Evolutionary conservation across 2,113 vertebrate species (phyloP).

Genomic region (Tretioscincus oriximinensis): DNA sequence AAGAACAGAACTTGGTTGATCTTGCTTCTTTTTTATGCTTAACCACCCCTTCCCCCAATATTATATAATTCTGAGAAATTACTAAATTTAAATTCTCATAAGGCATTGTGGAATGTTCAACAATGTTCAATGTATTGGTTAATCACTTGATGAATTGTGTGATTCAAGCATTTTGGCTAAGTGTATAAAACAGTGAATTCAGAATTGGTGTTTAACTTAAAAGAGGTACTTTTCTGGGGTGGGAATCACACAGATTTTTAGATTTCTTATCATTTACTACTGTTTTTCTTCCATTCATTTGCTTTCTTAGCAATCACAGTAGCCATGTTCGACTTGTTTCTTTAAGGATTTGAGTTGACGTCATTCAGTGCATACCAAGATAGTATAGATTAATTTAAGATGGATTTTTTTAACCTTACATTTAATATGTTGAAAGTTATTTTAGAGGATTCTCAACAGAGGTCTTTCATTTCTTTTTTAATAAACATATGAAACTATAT

Average conservation of each 20-base stretch:
- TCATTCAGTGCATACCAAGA: conserved; percentile 9
- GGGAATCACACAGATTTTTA: conserved; percentile 39
- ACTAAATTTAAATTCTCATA: neutral
- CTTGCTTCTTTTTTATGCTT: neutral
- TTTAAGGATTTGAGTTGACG: conserved; percentile 10
- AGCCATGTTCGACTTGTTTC: conserved; percentile 32
- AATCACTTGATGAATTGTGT: conserved; percentile 6
- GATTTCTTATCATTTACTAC: conserved; percentile 46
- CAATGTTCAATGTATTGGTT: neutral
- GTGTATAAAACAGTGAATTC: neutral
- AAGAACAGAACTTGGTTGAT: conserved; percentile 1
- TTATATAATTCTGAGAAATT: neutral
- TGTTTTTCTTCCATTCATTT: conserved; percentile 29
- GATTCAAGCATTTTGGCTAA: neutral
- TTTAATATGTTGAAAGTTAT: neutral
- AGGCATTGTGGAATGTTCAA: neutral
- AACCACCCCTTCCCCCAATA: neutral
- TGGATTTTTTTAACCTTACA: conserved; percentile 2
- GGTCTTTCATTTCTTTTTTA: neutral
- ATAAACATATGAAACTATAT: neutral
- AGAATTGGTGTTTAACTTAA: neutral
- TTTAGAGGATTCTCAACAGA: neutral
- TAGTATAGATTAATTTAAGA: neutral
- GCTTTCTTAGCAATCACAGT: conserved; percentile 43
- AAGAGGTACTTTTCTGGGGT: conserved; percentile 5